Conservation (phyloP, 2,888 invertebrate genomes). For the Sylvicola cinctus region DNA sequence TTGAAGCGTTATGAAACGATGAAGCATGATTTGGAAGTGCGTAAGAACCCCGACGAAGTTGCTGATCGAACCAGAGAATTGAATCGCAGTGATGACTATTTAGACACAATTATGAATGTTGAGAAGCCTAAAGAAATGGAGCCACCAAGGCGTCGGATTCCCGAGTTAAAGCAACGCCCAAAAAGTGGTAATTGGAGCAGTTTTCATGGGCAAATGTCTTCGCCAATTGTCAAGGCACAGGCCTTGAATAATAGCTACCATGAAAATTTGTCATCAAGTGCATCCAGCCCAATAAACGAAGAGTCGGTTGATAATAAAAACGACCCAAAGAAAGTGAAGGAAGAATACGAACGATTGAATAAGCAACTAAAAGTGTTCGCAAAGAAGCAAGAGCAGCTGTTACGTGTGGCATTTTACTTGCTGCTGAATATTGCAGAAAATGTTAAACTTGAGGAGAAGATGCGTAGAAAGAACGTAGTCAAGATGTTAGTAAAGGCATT, state of each 20-base stretch:
- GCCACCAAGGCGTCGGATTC: constrained; percentile 45
- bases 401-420: constrained; percentile 81
- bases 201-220: constrained; percentile 28
- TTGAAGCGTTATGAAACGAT: constrained; percentile 83
- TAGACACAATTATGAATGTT: constrained; percentile 24
- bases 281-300: constrained; percentile 14
- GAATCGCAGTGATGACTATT: constrained; percentile 16
- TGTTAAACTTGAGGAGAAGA: constrained; percentile 88
- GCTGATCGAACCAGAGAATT: constrained; percentile 8
- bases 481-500: constrained; percentile 70
- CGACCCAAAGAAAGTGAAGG: constrained; percentile 30
- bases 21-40: constrained; percentile 51
- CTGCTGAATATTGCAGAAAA: constrained; percentile 91
- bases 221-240: constrained; percentile 32
- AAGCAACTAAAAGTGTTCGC: constrained; percentile 62
- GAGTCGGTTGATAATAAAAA: constrained; percentile 18
- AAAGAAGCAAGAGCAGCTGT: constrained; percentile 80
- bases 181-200: constrained; percentile 49
- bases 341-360: constrained; percentile 58
- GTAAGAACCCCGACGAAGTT: constrained; percentile 25
- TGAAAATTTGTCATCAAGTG: constrained; percentile 31
- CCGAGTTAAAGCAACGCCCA: constrained; percentile 50
- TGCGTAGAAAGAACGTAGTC: constrained; percentile 83
- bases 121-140: constrained; percentile 32
- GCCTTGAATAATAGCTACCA: constrained; percentile 46